Percentiles rank a stretch among this genome's conserved stretches.
Conservation (phyloP, 2,888 invertebrate species). For the Resseliella maxima region DNA sequence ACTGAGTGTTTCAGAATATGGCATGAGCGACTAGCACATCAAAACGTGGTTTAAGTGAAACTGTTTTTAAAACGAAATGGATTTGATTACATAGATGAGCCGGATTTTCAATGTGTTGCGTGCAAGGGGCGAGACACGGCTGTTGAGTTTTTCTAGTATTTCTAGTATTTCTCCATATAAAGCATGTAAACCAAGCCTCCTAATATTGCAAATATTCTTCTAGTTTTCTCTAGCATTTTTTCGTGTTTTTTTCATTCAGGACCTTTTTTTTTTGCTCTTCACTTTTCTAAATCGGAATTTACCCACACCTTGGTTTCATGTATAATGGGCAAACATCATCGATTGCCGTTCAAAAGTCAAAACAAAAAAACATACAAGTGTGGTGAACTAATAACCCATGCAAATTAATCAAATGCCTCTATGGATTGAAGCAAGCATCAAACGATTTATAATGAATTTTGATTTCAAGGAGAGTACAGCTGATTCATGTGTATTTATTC, state of each 20-base stretch:
- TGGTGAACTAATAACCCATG: not conserved
- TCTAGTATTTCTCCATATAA: too few species aligned
- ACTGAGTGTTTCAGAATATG: conserved; percentile 53
- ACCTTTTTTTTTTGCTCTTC: too few species aligned
- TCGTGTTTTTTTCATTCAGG: too few species aligned
- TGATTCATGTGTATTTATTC: conserved; percentile 59
- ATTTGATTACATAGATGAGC: conserved; percentile 36
- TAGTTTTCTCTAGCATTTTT: too few species aligned
- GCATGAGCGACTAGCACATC: conserved; percentile 58
- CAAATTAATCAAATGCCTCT: conserved; percentile 58
- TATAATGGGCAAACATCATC: not conserved
- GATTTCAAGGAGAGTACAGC: conserved; percentile 59
- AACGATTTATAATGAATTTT: conserved; percentile 58
- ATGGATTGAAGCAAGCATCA: conserved; percentile 60
- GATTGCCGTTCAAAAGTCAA: not conserved
- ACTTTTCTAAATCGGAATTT: too few species aligned
- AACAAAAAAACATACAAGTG: not conserved
- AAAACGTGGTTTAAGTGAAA: not conserved
- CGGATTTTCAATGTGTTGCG: not conserved
- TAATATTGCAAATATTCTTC: too few species aligned
- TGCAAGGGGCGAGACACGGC: too few species aligned
- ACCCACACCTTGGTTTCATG: too few species aligned
- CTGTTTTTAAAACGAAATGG: conserved; percentile 1
- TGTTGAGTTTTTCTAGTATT: too few species aligned
- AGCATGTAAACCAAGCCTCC: too few species aligned